Conservation (phyloP, 1,140 invertebrate species). For the Cherax quadricarinatus region DNA sequence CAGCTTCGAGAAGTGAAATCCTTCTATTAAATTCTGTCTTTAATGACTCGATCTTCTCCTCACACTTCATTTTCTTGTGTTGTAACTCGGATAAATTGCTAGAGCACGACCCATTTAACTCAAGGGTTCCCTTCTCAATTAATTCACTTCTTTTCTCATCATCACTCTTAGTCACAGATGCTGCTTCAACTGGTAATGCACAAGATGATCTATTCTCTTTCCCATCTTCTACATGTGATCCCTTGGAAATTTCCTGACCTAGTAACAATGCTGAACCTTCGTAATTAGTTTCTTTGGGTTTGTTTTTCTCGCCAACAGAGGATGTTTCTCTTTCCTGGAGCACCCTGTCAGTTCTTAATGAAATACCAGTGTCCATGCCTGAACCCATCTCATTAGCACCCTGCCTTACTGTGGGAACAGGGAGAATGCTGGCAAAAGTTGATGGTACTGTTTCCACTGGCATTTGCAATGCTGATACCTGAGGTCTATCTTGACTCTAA, state of each 20-base stretch:
- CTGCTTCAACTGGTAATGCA: neutral
- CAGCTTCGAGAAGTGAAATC: neutral
- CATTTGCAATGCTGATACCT: no score
- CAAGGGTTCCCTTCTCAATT: neutral
- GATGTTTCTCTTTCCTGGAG: no score
- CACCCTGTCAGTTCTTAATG: no score
- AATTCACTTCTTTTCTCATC: neutral
- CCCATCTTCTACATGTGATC: neutral
- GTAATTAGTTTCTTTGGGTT: neutral
- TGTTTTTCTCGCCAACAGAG: neutral
- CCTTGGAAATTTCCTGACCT: neutral
- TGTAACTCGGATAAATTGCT: neutral
- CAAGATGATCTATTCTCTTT: neutral
- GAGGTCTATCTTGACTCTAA: no score
- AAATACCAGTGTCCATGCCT: no score
- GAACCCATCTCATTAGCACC: no score
- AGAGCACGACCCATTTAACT: neutral
- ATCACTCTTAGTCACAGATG: neutral
- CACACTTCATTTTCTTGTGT: neutral
- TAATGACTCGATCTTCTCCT: neutral
- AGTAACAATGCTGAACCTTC: neutral
- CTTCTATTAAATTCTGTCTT: neutral
- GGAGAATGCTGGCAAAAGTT: no score
- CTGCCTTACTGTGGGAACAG: no score
- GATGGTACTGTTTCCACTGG: no score